Base-by-base conservation (phyloP, 1,140 invertebrate species). In the Tachypleus tridentatus region DNA sequence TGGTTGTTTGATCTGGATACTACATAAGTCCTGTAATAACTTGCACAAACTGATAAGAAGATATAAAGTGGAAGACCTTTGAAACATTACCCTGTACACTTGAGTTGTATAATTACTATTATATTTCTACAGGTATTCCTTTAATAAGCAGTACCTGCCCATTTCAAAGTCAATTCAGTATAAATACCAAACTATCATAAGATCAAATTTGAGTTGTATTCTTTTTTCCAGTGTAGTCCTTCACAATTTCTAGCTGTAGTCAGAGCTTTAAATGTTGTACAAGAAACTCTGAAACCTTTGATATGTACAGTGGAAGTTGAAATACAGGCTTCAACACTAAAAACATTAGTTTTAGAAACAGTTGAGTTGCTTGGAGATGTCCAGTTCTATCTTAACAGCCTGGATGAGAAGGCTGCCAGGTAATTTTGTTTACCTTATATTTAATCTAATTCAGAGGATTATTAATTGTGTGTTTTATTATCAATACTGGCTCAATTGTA, bases 331-430 rank as follows among this genome's bases (percentile, higher is more conserved):
- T 56, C 63, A 10, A 62, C 73, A 52, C 67, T 77, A 9, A 67
- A 65, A 49, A 51, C 67, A 8, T 71, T 76, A 5, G 48, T 77
- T 3, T 59, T 49, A 9, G 70, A 74, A 49, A 70, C 75, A 29
- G 68, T 74, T 49, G 67, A 73, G 5, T 67, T 74, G 3, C 68
- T 79, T 10, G 49, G 60, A 8, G 73, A 74, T 66, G 65, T 77
- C 4, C 62, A 70, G 7, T 50, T 61, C 3, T 76, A 73, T 66
- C 62, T 71, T 49, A 59, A 63, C 3, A 71, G 69, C 11, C 72
- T 79, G 8, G 69, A 75, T 63, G 49, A 10, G 11, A 49, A 64
- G 4, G 65, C 65, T 64, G 65, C 65, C n/a, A 67, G n/a, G 65
- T 67, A 58, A 57, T 50, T 52, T n/a, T 29, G 8, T 29, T 2